These are phyloP conservation scores for Neodiprion fabricii DNA, from an alignment of 1,140 invertebrate species.

Conservation along the genomic window DNA sequence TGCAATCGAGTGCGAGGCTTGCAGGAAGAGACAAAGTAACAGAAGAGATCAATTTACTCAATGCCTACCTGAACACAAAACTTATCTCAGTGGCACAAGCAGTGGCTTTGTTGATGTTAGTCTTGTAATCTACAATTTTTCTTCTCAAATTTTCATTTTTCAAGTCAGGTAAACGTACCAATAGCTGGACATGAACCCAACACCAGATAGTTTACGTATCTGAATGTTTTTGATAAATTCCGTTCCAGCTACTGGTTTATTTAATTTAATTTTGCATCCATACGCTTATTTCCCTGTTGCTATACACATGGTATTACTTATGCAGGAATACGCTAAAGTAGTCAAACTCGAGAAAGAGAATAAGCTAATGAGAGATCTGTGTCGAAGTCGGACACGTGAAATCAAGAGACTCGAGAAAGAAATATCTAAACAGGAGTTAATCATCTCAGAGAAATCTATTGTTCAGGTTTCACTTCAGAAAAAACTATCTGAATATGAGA, in stretches of 20 bases:
- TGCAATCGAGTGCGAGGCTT: constrained; percentile 41
- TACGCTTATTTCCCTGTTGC: neutral
- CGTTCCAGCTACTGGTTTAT: neutral
- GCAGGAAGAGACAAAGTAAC: constrained; percentile 37
- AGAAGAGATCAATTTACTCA: constrained; percentile 41
- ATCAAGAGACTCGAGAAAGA: constrained; percentile 39
- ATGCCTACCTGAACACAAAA: constrained; percentile 30
- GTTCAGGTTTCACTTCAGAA: neutral
- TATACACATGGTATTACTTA: constrained; percentile 1
- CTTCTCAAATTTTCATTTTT: neutral
- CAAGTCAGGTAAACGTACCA: too few species aligned
- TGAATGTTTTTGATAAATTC: neutral
- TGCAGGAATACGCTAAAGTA: constrained; percentile 38
- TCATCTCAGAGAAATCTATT: neutral
- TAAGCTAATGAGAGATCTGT: constrained; percentile 40
- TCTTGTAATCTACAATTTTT: constrained; percentile 15
- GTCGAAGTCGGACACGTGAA: constrained; percentile 30
- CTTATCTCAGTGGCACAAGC: constrained; percentile 32
- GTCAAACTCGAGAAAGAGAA: constrained; percentile 43
- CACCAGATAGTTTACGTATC: neutral
- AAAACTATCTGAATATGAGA: constrained; percentile 20
- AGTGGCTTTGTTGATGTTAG: constrained; percentile 47
- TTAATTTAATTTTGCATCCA: constrained; percentile 8
- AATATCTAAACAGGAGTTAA: constrained; percentile 17
- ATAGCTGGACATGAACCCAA: too few species aligned